Evolutionary conservation across 2,888 invertebrate species (phyloP), one percentile per base, ranked within the genome.

Genomic region (Clivina fossor): DNA sequence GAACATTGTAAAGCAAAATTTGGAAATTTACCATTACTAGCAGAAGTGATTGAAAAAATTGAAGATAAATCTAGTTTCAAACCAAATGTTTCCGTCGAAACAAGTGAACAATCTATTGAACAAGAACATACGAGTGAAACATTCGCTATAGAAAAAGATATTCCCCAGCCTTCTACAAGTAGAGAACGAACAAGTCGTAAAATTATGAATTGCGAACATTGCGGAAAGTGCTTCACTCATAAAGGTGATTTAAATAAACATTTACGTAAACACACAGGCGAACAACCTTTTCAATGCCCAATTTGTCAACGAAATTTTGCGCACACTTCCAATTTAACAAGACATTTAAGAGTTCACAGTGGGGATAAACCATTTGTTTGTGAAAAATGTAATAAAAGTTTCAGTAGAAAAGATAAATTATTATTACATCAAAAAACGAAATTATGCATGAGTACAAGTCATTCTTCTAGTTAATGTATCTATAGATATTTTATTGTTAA

Each of bases 341-440:
- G 88, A 43, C 90, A 90, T 73, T 81, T 86, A 67, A 74, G 87
- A 50, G 83, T 87, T 1, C 90, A 90, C 70, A 85, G 85, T 16
- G 88, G 87, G 9, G 85, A 86, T 65, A 78, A 85, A 16, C 88
- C 88, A 2, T 90, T 86, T 55, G 59, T 61, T 15, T 74, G 73
- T 56, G 64, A 66, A 22, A 61, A 60, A 38, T 74, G 73, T 59
- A 64, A 67, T 33, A 73, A 68, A 58, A 65, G 59, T 41, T 74
- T 74, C 60, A 69, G 66, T 54, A 61, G 73, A 32, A 72, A 69
- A 60, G 73, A 74, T 58, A 74, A 74, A 59, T 61, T 74, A 51
- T 66, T 69, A 18, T 56, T 65, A 44, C 73, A 73, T 61, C 65
- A 63, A 57, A 69, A 67, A 57, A 68, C 68, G 13, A 68, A 64